Percentiles rank a stretch among this genome's conserved stretches.
Conservation (phyloP, 2,113 vertebrate species). For the Pyxicephalus adspersus region DNA sequence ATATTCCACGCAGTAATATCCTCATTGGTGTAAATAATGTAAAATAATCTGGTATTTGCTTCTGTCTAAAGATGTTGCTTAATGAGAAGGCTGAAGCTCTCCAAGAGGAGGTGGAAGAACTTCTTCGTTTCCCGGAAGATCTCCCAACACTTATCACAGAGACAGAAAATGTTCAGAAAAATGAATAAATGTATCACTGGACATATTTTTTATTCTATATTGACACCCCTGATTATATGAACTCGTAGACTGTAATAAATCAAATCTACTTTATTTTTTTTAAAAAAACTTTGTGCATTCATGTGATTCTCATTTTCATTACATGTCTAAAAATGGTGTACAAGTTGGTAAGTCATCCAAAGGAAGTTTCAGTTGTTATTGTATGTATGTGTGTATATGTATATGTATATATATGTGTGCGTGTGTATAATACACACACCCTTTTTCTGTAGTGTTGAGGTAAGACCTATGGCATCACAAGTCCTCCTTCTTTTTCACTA, state of each 20-base stretch:
- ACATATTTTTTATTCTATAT: neutral
- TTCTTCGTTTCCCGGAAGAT: slow-evolving; percentile 80
- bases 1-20: too few relatives aligned
- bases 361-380: too few relatives aligned
- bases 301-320: neutral
- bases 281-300: neutral
- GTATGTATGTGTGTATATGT: too few relatives aligned
- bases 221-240: neutral
- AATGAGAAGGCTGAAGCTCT: slow-evolving; percentile 92
- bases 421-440: too few relatives aligned
- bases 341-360: too few relatives aligned
- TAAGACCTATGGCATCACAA: too few relatives aligned
- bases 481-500: too few relatives aligned
- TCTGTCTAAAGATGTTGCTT: slow-evolving; percentile 83
- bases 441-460: too few relatives aligned
- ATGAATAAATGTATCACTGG: neutral
- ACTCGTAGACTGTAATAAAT: neutral
- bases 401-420: too few relatives aligned
- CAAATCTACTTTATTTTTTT: neutral
- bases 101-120: slow-evolving; percentile 87
- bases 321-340: too few relatives aligned
- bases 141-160: slow-evolving; percentile 64
- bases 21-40: too few relatives aligned
- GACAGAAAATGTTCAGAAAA: slow-evolving; percentile 6
- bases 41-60: neutral